Percentiles rank a stretch among this genome's conserved stretches.
These are phyloP conservation scores for Panurus biarmicus DNA, from an alignment of 2,113 vertebrate species.

Conservation along the genomic window DNA sequence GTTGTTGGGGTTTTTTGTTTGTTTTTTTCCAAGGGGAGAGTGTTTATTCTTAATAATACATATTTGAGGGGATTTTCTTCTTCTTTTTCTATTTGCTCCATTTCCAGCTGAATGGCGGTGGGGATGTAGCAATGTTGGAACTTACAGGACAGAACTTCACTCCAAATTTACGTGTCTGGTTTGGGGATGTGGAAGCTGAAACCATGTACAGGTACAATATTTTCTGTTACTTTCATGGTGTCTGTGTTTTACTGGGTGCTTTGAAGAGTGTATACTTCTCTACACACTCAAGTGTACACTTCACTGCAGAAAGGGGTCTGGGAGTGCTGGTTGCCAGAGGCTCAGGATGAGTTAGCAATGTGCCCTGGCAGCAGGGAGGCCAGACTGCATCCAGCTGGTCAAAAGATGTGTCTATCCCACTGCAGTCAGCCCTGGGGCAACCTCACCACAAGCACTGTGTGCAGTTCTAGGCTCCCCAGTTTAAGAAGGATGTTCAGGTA, in stretches of 20 bases:
- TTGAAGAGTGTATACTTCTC: not conserved
- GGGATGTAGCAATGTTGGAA: slow-evolving; percentile 98
- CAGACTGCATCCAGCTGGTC: not conserved
- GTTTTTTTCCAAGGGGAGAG: not conserved
- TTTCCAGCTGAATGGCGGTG: slow-evolving; percentile 89
- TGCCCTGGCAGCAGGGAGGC: not conserved
- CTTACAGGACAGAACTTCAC: slow-evolving; percentile 99
- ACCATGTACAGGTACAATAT: slow-evolving; percentile 93
- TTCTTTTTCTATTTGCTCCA: not conserved
- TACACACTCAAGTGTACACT: not conserved
- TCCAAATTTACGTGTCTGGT: slow-evolving; percentile 98
- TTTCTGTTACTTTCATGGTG: not conserved
- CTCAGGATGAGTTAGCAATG: not conserved
- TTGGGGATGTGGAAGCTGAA: slow-evolving; percentile 97
- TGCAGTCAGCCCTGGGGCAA: not conserved
- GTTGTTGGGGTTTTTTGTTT: not conserved
- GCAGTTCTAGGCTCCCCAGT: not conserved
- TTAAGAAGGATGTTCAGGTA: not conserved
- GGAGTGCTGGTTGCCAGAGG: not conserved
- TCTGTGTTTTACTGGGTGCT: not conserved
- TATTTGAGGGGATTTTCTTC: not conserved
- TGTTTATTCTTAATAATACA: not conserved
- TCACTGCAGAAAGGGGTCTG: not conserved
- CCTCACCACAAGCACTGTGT: fast-evolving
- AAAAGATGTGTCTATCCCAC: not conserved